Conservation (phyloP, 2,888 invertebrate species). For the Troides helena region DNA sequence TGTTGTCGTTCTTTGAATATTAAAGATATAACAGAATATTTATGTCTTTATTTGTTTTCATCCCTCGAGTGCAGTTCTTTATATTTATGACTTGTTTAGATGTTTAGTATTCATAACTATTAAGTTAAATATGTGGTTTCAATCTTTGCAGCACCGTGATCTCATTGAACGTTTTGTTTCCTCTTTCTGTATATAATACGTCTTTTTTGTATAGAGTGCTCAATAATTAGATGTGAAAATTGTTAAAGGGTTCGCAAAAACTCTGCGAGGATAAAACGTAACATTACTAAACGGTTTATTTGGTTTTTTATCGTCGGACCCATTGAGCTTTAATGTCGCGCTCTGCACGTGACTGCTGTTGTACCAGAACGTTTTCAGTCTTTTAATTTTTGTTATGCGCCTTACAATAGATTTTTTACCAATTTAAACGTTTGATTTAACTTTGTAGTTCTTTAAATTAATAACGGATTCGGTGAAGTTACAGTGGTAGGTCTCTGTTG, state of each 20-base stretch:
- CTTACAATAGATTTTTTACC: neutral
- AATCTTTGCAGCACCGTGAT: neutral
- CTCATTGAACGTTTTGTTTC: neutral
- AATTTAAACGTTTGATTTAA: neutral
- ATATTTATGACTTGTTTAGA: too few species aligned
- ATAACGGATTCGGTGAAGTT: neutral
- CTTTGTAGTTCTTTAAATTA: neutral
- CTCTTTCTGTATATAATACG: neutral
- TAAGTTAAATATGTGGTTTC: too few species aligned
- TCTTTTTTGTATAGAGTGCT: neutral
- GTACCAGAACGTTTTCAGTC: slow-evolving; percentile 19
- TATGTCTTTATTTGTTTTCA: too few species aligned
- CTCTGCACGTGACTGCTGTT: slow-evolving; percentile 25
- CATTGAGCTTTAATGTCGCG: slow-evolving; percentile 25
- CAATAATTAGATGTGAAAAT: neutral
- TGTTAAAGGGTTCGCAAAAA: slow-evolving; percentile 10
- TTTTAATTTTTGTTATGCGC: slow-evolving; percentile 4
- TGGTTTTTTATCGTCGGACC: slow-evolving; percentile 15
- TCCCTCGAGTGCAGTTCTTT: too few species aligned
- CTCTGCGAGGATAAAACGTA: slow-evolving; percentile 10
- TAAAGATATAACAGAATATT: too few species aligned
- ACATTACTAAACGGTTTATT: slow-evolving; percentile 9
- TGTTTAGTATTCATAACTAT: too few species aligned
- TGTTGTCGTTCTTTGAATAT: too few species aligned
- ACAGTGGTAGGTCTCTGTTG: too few species aligned